A percentile compares a stretch with the other conserved stretches of the same genome.
phyloP scores from a whole-genome alignment of 2,888 invertebrate species.

The Therioaphis trifolii region DNA sequence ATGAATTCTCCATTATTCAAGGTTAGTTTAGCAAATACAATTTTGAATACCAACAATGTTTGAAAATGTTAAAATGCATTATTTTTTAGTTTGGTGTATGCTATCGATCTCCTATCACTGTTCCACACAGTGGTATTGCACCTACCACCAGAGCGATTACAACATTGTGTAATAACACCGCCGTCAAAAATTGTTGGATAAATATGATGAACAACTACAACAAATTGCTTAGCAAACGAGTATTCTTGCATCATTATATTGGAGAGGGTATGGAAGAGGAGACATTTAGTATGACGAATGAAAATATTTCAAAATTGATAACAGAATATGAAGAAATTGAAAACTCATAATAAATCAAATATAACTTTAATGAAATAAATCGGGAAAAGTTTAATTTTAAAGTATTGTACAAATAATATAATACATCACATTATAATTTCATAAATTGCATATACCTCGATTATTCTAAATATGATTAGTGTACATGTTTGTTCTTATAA shows the following conservation, averaged over 20 bases:
- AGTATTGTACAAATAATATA: too few relatives aligned
- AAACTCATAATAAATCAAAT: constrained; percentile 57
- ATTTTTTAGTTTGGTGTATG: constrained; percentile 77
- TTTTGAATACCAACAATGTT: background rate
- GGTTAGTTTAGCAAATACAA: background rate
- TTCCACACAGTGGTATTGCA: constrained; percentile 71
- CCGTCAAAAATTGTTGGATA: constrained; percentile 74
- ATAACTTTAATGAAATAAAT: too few relatives aligned
- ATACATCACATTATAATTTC: too few relatives aligned
- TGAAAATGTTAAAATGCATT: background rate
- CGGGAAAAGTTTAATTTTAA: too few relatives aligned
- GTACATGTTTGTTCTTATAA: too few relatives aligned
- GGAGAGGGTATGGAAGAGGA: constrained; percentile 87
- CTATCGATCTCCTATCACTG: constrained; percentile 80
- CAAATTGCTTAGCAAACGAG: constrained; percentile 74
- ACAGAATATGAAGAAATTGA: constrained; percentile 90
- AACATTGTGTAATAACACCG: constrained; percentile 85
- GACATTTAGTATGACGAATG: constrained; percentile 72
- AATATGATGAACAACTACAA: constrained; percentile 74
- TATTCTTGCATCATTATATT: constrained; percentile 76
- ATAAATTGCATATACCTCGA: too few relatives aligned
- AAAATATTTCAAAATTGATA: constrained; percentile 78
- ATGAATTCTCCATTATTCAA: constrained; percentile 44
- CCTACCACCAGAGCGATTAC: constrained; percentile 73
- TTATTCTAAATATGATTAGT: too few relatives aligned